Percentiles rank a stretch among this genome's conserved stretches.
phyloP scores from a whole-genome alignment of 2,113 vertebrate species.

The Leucosticte australis region DNA sequence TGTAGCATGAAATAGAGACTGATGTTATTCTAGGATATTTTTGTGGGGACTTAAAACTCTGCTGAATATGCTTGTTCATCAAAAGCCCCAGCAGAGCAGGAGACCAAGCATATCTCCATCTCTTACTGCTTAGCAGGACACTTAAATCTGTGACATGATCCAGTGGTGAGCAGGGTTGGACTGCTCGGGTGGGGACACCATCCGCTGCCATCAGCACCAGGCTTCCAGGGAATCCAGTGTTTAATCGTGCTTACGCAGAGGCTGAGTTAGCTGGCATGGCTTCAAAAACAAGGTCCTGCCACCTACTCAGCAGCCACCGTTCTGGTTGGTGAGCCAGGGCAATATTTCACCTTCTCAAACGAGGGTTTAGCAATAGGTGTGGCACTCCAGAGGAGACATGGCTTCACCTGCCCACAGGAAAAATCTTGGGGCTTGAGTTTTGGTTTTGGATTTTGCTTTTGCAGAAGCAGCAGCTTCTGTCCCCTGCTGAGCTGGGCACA shows the following conservation, averaged over 20 bases:
- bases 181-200: background rate
- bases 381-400: background rate
- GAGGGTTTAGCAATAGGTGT: background rate
- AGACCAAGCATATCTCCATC: background rate
- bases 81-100: background rate
- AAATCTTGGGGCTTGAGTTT: background rate
- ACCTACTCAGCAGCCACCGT: background rate
- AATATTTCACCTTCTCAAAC: background rate
- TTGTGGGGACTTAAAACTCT: background rate
- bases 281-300: background rate
- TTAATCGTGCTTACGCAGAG: rapidly evolving
- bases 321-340: background rate
- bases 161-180: background rate
- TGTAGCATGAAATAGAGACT: background rate
- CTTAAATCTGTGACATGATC: background rate
- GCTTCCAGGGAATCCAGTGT: background rate
- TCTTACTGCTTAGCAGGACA: background rate
- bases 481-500: background rate
- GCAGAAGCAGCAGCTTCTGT: background rate
- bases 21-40: background rate
- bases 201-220: background rate
- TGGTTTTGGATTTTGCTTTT: background rate
- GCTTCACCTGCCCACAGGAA: background rate
- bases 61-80: background rate
- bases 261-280: background rate